Percentiles rank a stretch among this genome's conserved stretches.
Evolutionary conservation across 1,140 invertebrate genomes (phyloP).

Genomic region (Nebria ingens): DNA sequence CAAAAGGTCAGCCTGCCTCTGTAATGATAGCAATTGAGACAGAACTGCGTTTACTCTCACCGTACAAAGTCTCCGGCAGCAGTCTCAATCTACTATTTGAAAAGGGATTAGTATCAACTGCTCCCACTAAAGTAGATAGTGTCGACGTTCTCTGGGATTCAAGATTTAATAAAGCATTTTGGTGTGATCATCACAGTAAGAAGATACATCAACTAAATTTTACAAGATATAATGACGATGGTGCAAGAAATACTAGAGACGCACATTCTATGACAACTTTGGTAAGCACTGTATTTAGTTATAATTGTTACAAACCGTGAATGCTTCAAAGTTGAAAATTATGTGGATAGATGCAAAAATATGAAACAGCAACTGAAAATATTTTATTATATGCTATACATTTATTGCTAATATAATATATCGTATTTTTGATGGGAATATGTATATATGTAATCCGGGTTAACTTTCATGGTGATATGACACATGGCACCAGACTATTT

Average conservation of each 20-base stretch:
- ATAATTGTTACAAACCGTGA: background rate
- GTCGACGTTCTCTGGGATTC: conserved; percentile 40
- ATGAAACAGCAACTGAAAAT: no score
- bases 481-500: no score
- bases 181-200: conserved; percentile 43
- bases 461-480: no score
- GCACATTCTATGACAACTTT: conserved; percentile 22
- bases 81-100: conserved; percentile 25
- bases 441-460: background rate
- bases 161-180: conserved; percentile 37
- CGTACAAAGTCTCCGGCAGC: conserved; percentile 45
- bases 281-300: conserved; percentile 14
- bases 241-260: conserved; percentile 23
- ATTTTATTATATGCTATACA: background rate
- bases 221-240: conserved; percentile 25
- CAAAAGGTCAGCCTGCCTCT: conserved; percentile 42
- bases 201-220: conserved; percentile 28
- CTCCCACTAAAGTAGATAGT: conserved; percentile 38
- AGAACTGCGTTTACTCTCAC: conserved; percentile 49
- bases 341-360: no score
- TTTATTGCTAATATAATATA: background rate
- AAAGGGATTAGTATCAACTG: conserved; percentile 26
- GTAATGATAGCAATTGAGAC: conserved; percentile 53
- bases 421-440: background rate
- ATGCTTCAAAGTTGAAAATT: no score